A percentile compares a stretch with the other conserved stretches of the same genome.
These are phyloP conservation scores for Chiroxiphia lanceolata DNA, from an alignment of 2,797 vertebrate species.

Conservation along the genomic window DNA sequence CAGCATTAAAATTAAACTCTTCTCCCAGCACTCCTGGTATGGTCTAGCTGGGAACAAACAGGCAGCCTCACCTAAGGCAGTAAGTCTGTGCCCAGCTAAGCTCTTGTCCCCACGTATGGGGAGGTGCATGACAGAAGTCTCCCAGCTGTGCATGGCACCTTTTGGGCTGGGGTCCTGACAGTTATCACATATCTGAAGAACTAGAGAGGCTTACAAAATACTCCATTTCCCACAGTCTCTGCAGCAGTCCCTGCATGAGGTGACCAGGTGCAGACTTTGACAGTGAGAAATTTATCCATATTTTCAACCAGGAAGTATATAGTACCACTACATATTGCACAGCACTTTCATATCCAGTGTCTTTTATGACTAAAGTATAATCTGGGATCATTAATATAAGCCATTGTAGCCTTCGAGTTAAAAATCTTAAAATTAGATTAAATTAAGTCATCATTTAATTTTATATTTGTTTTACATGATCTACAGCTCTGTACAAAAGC, in stretches of 20 bases:
- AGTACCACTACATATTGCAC: not conserved
- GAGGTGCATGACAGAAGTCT: not conserved
- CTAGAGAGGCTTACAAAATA: not conserved
- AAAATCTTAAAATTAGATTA: not conserved
- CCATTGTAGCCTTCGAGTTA: not conserved
- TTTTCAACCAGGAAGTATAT: not conserved
- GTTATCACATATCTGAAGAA: not conserved
- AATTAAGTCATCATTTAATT: not conserved
- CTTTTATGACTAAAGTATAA: not conserved
- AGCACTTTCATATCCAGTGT: not conserved
- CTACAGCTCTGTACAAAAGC: not conserved
- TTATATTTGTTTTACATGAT: not conserved
- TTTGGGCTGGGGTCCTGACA: not conserved
- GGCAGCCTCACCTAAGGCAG: not conserved
- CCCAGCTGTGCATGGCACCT: not conserved
- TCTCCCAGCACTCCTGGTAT: fast-evolving
- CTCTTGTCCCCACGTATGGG: not conserved
- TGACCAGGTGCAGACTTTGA: not conserved
- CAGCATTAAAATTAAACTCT: not conserved
- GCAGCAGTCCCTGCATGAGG: not conserved
- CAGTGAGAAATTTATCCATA: not conserved
- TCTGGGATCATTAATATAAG: not conserved
- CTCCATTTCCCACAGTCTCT: too few species aligned
- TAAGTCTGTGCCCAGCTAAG: not conserved
- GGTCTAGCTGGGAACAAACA: not conserved